These are phyloP conservation scores for Ispidina lecontei DNA, from an alignment of 2,797 vertebrate species.

Conservation along the genomic window DNA sequence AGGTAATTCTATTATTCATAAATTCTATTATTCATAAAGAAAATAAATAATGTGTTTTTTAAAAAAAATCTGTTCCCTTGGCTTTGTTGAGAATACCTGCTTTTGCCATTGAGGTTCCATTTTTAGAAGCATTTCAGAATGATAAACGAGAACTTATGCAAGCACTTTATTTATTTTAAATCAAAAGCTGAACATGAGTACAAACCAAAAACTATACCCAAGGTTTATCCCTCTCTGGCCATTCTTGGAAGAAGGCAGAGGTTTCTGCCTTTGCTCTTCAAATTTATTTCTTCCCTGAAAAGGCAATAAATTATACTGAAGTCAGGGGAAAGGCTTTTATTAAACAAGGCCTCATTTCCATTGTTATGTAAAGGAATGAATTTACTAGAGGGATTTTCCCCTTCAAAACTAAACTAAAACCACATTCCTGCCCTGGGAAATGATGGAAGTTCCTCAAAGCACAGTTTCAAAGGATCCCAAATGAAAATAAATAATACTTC, in stretches of 20 bases:
- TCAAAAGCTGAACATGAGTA: not conserved
- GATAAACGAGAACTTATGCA: not conserved
- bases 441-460: not conserved
- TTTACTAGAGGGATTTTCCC: slow-evolving; percentile 2
- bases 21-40: not conserved
- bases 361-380: not conserved
- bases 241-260: not conserved
- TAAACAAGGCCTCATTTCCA: slow-evolving; percentile 32
- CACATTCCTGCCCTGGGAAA: slow-evolving; percentile 11
- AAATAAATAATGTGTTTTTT: not conserved
- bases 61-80: not conserved
- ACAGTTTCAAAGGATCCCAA: slow-evolving; percentile 22
- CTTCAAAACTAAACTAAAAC: slow-evolving; percentile 13
- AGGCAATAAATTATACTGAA: slow-evolving; percentile 1
- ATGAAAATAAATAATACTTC: slow-evolving; percentile 22
- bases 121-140: not conserved
- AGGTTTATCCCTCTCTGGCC: not conserved
- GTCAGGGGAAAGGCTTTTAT: not conserved
- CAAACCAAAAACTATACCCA: not conserved
- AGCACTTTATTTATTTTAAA: not conserved
- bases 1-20: not conserved
- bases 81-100: not conserved
- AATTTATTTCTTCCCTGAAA: slow-evolving; percentile 2
- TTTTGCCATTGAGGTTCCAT: not conserved
- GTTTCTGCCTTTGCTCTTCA: not conserved